Evolutionary conservation across 1,140 invertebrate genomes (phyloP), one percentile per base, ranked within the genome.

Genomic region (Lepidostoma basale): DNA sequence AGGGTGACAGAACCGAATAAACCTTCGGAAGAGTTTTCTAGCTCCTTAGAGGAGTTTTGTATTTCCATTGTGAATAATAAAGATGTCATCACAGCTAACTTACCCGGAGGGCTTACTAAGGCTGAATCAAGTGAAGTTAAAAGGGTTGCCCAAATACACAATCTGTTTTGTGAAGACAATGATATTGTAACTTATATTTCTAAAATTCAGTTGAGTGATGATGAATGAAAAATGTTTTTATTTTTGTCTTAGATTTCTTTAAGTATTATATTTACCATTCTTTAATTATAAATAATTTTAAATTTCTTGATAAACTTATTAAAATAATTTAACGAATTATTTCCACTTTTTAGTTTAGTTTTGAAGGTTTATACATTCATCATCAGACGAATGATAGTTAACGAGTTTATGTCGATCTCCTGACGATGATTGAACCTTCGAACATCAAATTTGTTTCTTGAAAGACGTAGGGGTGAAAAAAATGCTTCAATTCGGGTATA

Each of bases 131-230:
- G 40, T 23, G 30, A 36, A n/a, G 22, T 59, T 6, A 40, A 39
- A 23, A 59, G 75, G 47, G 69, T 59, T 20, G 54, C 33, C 18
- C 10, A 49, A 45, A 79, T 81, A 74, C 62, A 49, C 36, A 28
- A 65, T 23, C 10, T 52, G 23, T 65, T 65, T 12, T 40, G 22
- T 18, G 62, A 65, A 3, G 45, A 49, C 33, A 54, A 56, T 10
- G 2, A 22, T 36, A 33, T 54, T 36, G 23, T 49, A 18, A 65
- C 22, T 0, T 25, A 23, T 6, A 33, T 52, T 39, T 59, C 54
- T 1, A 59, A 59, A 39, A 14, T 59, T 12, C 36, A 39, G n/a
- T 39, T 59, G 22, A 10, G 23, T 39, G 30, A 59, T 12, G 33
- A 2, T 36, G 2, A 36, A 1, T 36, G 5, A 36, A 3, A 36